Percentiles rank a stretch among this genome's conserved stretches.
Evolutionary conservation across 2,797 vertebrate species (phyloP).

Genomic region (Agapornis canus): DNA sequence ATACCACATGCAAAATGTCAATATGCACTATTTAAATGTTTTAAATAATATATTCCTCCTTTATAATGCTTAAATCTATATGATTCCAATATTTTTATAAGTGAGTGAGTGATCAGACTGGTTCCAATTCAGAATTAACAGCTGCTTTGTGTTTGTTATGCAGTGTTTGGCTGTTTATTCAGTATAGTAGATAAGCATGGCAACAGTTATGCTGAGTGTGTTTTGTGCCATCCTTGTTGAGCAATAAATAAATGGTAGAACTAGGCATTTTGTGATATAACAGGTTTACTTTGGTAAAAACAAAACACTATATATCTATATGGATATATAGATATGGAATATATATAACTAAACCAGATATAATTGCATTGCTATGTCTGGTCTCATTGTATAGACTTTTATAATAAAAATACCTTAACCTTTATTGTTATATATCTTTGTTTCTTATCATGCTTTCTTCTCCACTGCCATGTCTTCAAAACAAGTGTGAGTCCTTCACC

Average conservation of each 20-base stretch:
- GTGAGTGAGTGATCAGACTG: constrained; percentile 81
- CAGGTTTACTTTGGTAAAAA: constrained; percentile 79
- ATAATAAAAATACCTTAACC: constrained; percentile 82
- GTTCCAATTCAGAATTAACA: constrained; percentile 85
- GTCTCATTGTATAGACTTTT: constrained; percentile 83
- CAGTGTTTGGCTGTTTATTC: constrained; percentile 78
- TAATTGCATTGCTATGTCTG: constrained; percentile 80
- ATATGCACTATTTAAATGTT: constrained; percentile 87
- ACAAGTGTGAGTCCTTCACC: background rate
- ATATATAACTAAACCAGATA: constrained; percentile 75
- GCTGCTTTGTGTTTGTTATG: constrained; percentile 80
- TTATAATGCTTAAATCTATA: constrained; percentile 87
- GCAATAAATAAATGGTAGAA: constrained; percentile 84
- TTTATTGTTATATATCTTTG: constrained; percentile 71
- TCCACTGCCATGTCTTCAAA: background rate
- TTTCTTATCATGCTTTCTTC: constrained; percentile 20
- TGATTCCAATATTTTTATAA: constrained; percentile 87
- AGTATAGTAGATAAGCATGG: constrained; percentile 88
- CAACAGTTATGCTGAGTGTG: constrained; percentile 81
- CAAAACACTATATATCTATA: constrained; percentile 77
- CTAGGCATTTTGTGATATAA: constrained; percentile 78
- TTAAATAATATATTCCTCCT: constrained; percentile 87
- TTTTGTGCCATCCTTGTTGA: constrained; percentile 89
- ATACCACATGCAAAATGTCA: constrained; percentile 84
- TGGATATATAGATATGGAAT: constrained; percentile 78